Conservation (phyloP, 2,797 vertebrate genomes). For the Diplodus sargus region DNA sequence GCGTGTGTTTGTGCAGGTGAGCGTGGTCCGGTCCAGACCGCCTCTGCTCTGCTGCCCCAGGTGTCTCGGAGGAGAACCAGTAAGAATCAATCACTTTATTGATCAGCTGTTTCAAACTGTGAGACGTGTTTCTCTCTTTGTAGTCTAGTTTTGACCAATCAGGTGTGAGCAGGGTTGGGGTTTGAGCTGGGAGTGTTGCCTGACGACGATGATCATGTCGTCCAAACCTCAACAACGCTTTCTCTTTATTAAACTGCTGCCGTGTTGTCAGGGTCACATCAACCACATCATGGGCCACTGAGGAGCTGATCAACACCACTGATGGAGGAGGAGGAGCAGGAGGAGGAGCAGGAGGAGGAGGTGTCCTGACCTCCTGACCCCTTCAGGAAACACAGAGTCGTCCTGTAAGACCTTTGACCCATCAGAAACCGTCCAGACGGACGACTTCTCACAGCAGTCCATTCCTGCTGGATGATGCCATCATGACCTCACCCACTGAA, state of each 20-base stretch:
- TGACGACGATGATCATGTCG: no score
- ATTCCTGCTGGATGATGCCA: conserved; percentile 26
- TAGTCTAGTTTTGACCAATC: no score
- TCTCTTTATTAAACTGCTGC: no score
- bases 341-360: background rate
- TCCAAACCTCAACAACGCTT: no score
- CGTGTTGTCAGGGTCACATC: conserved; percentile 69
- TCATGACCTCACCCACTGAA: background rate
- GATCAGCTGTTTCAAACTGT: no score
- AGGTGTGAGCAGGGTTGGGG: no score
- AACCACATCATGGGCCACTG: conserved; percentile 72
- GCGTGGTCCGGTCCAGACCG: conserved; percentile 1
- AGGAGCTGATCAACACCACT: background rate
- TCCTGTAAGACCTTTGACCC: background rate
- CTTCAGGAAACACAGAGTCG: background rate
- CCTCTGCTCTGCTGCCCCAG: conserved; percentile 56
- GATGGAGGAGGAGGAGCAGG: background rate
- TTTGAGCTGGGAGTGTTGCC: no score
- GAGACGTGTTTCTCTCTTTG: no score
- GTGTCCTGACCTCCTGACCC: background rate
- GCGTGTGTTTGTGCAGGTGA: conserved; percentile 22
- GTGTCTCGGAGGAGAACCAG: conserved; percentile 74
- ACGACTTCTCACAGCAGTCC: background rate
- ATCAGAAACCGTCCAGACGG: background rate
- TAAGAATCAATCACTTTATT: conserved; percentile 16